phyloP scores from a whole-genome alignment of 2,797 vertebrate genomes.

The Melanotaenia nigrans region DNA sequence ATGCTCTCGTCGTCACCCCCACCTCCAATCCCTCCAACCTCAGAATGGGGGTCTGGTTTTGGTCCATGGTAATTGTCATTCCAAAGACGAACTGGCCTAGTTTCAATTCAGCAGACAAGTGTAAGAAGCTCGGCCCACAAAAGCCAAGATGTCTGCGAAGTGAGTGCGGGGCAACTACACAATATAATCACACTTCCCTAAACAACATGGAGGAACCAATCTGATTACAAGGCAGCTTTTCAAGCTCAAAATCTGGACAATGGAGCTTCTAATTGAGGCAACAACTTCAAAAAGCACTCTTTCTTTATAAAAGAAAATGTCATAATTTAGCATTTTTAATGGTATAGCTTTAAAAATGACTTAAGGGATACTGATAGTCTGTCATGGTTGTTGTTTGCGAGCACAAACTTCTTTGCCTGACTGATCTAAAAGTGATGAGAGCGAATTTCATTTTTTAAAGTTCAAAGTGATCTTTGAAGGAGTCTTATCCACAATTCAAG shows the following conservation, averaged over 20 bases:
- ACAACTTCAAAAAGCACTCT: neutral
- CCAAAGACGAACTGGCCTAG: constrained; percentile 91
- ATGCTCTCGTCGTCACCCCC: constrained; percentile 56
- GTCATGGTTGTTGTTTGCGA: neutral
- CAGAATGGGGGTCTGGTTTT: constrained; percentile 77
- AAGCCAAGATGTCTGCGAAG: constrained; percentile 68
- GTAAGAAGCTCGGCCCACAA: constrained; percentile 61
- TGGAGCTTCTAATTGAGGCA: constrained; percentile 1
- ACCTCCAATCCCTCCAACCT: constrained; percentile 56
- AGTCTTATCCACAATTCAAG: neutral
- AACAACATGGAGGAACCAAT: constrained; percentile 59
- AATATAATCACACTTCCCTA: constrained; percentile 59
- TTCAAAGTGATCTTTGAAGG: constrained; percentile 16
- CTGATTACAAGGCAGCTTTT: constrained; percentile 55
- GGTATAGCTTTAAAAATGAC: neutral
- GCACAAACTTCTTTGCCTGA: neutral
- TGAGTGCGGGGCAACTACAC: constrained; percentile 52
- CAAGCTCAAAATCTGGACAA: constrained; percentile 7
- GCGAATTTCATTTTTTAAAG: neutral
- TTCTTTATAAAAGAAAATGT: neutral
- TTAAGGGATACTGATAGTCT: neutral
- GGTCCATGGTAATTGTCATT: constrained; percentile 91
- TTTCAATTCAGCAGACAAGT: constrained; percentile 86
- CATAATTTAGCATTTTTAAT: neutral
- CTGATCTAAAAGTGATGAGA: neutral